A percentile compares a stretch with the other conserved stretches of the same genome.
phyloP scores from a whole-genome alignment of 1,140 invertebrate species.

The Chelonus insularis region DNA sequence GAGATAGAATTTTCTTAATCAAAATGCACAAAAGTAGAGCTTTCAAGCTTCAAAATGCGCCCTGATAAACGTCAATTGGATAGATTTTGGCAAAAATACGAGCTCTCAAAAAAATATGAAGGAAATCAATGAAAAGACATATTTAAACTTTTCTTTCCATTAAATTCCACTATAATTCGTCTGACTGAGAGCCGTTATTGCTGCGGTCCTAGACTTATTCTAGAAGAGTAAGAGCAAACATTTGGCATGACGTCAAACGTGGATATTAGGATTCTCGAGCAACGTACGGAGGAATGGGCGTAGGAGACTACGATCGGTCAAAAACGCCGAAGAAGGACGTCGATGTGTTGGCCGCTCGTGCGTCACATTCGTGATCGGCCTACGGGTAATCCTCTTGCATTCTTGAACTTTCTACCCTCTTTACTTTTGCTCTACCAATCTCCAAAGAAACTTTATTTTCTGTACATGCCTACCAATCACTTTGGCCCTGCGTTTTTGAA shows the following conservation, averaged over 20 bases:
- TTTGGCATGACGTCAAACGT: slow-evolving; percentile 59
- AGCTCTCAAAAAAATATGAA: no score
- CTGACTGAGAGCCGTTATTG: no score
- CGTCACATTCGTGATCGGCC: slow-evolving; percentile 57
- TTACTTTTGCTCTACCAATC: slow-evolving; percentile 13
- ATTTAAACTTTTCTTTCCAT: no score
- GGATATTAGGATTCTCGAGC: slow-evolving; percentile 56
- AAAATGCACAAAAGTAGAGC: no score
- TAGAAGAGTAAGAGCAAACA: slow-evolving; percentile 49
- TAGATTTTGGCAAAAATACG: no score
- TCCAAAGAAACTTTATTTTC: slow-evolving; percentile 40
- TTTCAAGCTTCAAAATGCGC: no score
- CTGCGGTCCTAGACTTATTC: slow-evolving; percentile 51
- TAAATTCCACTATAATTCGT: no score
- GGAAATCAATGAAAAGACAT: no score
- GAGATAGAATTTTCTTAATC: no score
- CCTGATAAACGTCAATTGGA: no score
- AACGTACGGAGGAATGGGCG: slow-evolving; percentile 27
- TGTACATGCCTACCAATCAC: slow-evolving; percentile 30
- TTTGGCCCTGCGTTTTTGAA: neutral
- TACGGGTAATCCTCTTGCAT: slow-evolving; percentile 42
- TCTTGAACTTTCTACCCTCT: slow-evolving; percentile 30
- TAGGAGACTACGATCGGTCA: slow-evolving; percentile 27
- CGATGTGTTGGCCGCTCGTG: slow-evolving; percentile 49
- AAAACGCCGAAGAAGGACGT: slow-evolving; percentile 32